Conservation (phyloP, 2,888 invertebrate genomes). For the Lepidonotus clava region DNA sequence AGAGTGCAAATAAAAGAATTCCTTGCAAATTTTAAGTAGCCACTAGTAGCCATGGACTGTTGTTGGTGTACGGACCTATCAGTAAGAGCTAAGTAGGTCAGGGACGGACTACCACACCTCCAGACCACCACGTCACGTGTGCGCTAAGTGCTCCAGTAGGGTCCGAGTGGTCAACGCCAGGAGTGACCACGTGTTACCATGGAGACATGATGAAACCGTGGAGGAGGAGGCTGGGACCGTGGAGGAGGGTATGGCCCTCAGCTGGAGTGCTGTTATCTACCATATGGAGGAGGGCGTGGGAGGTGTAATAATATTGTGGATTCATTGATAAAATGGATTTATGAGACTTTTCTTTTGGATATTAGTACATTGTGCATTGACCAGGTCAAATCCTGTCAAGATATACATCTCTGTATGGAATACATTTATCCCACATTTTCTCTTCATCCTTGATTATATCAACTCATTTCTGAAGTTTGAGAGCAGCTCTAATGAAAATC, state of each 20-base stretch:
- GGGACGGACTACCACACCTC: background rate
- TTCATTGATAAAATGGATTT: background rate
- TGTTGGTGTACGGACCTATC: too few species aligned
- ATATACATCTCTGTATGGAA: too few species aligned
- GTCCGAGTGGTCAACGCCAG: background rate
- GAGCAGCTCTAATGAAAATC: too few species aligned
- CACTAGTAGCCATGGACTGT: too few species aligned
- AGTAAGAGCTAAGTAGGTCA: background rate
- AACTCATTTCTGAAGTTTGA: too few species aligned
- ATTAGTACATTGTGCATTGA: too few species aligned
- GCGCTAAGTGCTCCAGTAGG: conserved; percentile 12
- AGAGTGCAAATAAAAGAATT: too few species aligned
- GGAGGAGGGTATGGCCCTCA: background rate
- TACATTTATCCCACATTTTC: too few species aligned
- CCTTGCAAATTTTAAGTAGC: too few species aligned
- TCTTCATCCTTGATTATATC: too few species aligned
- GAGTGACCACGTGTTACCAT: background rate
- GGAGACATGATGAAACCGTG: background rate
- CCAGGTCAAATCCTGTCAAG: too few species aligned
- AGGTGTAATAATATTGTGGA: background rate
- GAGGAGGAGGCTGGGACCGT: background rate
- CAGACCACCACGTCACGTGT: conserved; percentile 14
- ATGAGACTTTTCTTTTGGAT: background rate
- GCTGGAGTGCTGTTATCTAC: background rate
- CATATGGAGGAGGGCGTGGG: background rate